phyloP scores from a whole-genome alignment of 2,888 invertebrate species.

The Eupithecia abbreviata region DNA sequence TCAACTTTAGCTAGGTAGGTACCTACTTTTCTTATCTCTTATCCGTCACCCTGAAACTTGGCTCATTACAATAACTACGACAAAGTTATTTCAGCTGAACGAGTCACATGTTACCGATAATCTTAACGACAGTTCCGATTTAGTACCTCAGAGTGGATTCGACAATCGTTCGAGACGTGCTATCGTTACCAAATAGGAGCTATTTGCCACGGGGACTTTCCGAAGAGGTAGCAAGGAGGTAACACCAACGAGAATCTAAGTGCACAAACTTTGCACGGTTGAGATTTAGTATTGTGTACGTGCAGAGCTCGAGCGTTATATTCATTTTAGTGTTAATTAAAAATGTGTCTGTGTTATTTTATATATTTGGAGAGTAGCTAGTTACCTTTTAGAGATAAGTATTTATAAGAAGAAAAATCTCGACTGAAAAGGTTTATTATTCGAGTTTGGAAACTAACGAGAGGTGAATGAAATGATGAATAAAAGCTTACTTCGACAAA shows the following conservation, averaged over 20 bases:
- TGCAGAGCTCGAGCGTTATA: background rate
- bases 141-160: constrained; percentile 53
- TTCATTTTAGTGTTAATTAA: background rate
- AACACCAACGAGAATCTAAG: constrained; percentile 3
- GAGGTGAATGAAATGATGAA: too few relatives aligned
- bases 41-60: constrained; percentile 50
- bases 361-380: background rate
- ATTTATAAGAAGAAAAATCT: too few relatives aligned
- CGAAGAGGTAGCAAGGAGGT: constrained; percentile 11
- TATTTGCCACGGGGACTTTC: constrained; percentile 30
- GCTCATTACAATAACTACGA: constrained; percentile 54
- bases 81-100: constrained; percentile 52
- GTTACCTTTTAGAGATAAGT: too few relatives aligned
- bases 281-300: constrained; percentile 1
- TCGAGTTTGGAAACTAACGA: too few relatives aligned
- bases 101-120: constrained; percentile 63
- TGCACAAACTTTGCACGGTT: constrained; percentile 1
- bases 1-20: background rate
- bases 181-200: constrained; percentile 44
- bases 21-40: constrained; percentile 13
- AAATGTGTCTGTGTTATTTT: background rate
- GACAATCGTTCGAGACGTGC: constrained; percentile 56
- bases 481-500: too few relatives aligned
- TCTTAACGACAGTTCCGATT: constrained; percentile 65
- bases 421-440: too few relatives aligned